A percentile compares a stretch with the other conserved stretches of the same genome.
Evolutionary conservation across 2,797 vertebrate species (phyloP).

Genomic region (Poecilia velifera): DNA sequence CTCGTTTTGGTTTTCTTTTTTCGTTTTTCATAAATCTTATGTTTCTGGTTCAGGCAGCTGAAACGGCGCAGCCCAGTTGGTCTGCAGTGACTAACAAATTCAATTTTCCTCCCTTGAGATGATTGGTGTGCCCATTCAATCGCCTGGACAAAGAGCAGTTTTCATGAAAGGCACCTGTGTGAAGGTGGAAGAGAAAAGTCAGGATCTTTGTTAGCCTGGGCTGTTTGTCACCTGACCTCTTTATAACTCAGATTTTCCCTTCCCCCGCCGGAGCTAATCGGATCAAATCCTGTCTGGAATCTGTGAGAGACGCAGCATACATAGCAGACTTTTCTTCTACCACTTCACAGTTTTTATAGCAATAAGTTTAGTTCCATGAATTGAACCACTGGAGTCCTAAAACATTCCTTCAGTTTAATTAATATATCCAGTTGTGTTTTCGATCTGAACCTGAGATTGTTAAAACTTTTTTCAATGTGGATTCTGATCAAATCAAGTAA

Average conservation of each 20-base stretch:
- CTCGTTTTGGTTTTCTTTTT: neutral
- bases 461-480: neutral
- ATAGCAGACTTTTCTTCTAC: neutral
- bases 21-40: neutral
- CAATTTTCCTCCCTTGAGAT: neutral
- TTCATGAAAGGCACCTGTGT: slow-evolving; percentile 26
- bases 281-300: neutral
- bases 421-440: neutral
- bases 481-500: neutral
- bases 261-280: neutral
- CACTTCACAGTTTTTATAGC: neutral
- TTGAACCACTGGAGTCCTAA: neutral
- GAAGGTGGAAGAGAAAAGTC: slow-evolving; percentile 27
- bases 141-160: slow-evolving; percentile 42
- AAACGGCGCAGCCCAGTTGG: neutral
- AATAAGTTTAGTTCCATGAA: neutral
- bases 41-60: neutral
- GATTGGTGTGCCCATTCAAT: neutral
- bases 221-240: slow-evolving; percentile 59
- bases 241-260: slow-evolving; percentile 5
- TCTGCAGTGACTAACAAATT: neutral
- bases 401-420: neutral
- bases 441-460: neutral
- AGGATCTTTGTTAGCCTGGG: slow-evolving; percentile 64
- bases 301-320: neutral